Percentiles rank a stretch among this genome's conserved stretches.
These are phyloP conservation scores for Berghia stephanieae DNA, from an alignment of 1,140 invertebrate genomes.

Conservation along the genomic window DNA sequence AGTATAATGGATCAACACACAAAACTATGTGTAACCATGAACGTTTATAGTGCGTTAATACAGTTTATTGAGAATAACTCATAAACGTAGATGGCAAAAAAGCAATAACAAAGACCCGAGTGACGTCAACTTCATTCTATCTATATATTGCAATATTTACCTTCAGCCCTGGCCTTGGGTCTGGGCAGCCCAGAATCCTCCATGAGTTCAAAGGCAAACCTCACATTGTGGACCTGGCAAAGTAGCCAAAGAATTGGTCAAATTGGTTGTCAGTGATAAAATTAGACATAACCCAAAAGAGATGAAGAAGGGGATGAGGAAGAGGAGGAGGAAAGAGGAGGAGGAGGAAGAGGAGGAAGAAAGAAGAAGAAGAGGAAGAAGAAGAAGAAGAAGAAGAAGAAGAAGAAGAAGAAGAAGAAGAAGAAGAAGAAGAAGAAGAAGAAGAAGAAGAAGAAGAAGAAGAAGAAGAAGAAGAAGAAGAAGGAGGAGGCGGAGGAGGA, in stretches of 20 bases:
- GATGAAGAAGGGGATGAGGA: not conserved
- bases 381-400: not conserved
- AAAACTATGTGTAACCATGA: no score
- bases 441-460: not conserved
- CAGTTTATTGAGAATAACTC: no score
- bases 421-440: not conserved
- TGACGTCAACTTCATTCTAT: no score
- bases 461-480: not conserved
- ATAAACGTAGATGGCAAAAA: no score
- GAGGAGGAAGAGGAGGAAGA: not conserved
- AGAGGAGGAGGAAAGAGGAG: not conserved
- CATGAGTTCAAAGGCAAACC: slow-evolving; percentile 97
- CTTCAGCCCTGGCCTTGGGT: slow-evolving; percentile 95
- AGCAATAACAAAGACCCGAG: no score
- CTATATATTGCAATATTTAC: slow-evolving; percentile 71
- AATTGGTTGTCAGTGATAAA: not conserved
- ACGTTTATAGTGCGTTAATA: no score
- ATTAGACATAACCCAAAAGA: not conserved
- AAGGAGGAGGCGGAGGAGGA: no score
- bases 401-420: slow-evolving; percentile 21
- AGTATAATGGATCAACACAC: no score
- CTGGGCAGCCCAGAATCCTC: slow-evolving; percentile 94
- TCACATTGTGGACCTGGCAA: slow-evolving; percentile 92
- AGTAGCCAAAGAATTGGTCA: not conserved
- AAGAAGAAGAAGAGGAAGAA: not conserved